Percentiles rank a stretch among this genome's conserved stretches.
Conservation (phyloP, 2,113 vertebrate species). For the Nerophis ophidion region DNA sequence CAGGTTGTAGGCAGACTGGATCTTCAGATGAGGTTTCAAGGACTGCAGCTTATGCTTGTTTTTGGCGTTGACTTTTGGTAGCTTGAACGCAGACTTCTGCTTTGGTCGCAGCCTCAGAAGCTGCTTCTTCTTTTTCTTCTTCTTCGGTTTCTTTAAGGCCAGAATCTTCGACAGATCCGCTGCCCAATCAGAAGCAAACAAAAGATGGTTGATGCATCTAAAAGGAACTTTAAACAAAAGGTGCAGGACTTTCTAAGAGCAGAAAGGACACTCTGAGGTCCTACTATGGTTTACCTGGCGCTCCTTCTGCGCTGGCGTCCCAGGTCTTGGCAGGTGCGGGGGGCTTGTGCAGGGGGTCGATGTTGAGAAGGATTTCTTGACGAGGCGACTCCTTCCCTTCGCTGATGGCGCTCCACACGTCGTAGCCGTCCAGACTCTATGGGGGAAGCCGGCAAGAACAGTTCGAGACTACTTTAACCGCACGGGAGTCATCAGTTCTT, state of each 20-base stretch:
- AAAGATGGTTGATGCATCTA: not conserved
- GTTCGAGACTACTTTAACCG: not conserved
- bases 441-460: constrained; percentile 29
- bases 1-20: not conserved
- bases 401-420: constrained; percentile 85
- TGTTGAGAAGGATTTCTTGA: constrained; percentile 95
- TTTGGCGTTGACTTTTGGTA: constrained; percentile 11
- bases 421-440: constrained; percentile 80
- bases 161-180: not conserved
- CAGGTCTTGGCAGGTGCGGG: constrained; percentile 46
- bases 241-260: no score
- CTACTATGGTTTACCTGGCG: constrained; percentile 13
- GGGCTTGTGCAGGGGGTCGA: constrained; percentile 83
- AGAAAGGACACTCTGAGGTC: no score
- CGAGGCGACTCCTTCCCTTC: constrained; percentile 83
- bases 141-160: constrained; percentile 26
- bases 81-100: constrained; percentile 15
- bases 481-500: constrained; percentile 7
- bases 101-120: constrained; percentile 22
- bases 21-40: not conserved
- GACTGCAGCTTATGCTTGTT: constrained; percentile 3
- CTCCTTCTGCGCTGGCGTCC: not conserved
- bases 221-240: not conserved
- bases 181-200: constrained; percentile 9
- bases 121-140: constrained; percentile 23